Percentiles rank a stretch among this genome's conserved stretches.
Conservation (phyloP, 2,797 vertebrate species). For the Neomorphus geoffroyi region DNA sequence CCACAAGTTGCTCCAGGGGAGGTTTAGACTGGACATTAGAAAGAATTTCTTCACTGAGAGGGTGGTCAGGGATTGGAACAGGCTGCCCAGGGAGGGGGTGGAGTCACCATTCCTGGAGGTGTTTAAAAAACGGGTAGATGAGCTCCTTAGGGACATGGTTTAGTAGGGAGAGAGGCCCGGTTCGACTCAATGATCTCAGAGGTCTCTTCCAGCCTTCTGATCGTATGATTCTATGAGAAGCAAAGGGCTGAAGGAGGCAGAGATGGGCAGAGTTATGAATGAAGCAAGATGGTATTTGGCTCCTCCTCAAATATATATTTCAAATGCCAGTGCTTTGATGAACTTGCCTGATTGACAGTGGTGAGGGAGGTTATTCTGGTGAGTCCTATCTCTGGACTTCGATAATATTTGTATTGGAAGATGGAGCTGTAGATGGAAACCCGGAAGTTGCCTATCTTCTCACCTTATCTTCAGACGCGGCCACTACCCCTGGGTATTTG, state of each 20-base stretch:
- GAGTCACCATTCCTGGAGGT: too few relatives aligned
- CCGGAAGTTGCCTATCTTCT: background rate
- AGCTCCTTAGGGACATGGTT: too few relatives aligned
- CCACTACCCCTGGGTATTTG: background rate
- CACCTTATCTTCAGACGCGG: background rate
- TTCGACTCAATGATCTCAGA: too few relatives aligned
- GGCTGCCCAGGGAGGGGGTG: too few relatives aligned
- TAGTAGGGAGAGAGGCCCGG: too few relatives aligned
- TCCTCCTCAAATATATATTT: background rate
- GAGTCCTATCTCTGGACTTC: background rate
- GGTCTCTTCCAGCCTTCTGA: too few relatives aligned
- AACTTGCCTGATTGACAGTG: background rate
- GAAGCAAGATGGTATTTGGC: background rate
- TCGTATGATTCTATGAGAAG: too few relatives aligned
- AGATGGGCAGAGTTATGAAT: background rate
- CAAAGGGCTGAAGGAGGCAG: background rate
- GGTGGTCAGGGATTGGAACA: too few relatives aligned
- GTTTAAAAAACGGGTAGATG: too few relatives aligned
- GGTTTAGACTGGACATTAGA: too few relatives aligned
- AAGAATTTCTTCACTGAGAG: too few relatives aligned
- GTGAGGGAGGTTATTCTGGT: background rate
- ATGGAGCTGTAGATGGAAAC: background rate
- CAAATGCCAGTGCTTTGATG: background rate
- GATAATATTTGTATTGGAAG: background rate
- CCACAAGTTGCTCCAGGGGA: too few relatives aligned